These are phyloP conservation scores for Phoebastria nigripes DNA, from an alignment of 2,797 vertebrate species.

Conservation along the genomic window DNA sequence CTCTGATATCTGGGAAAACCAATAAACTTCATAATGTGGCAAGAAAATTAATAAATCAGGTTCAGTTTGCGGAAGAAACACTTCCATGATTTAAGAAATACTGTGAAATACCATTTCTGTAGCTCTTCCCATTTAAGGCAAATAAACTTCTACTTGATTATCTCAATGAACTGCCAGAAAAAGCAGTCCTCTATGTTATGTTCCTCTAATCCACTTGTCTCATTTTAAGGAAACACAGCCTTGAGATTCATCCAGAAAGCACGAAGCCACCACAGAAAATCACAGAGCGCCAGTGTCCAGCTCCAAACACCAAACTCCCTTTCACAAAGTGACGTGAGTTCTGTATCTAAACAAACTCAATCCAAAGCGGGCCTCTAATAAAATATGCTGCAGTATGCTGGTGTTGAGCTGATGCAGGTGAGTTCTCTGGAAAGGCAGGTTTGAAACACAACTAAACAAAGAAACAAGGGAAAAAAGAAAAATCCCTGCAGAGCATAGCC, in stretches of 20 bases:
- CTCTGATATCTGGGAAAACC: not conserved
- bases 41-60: not conserved
- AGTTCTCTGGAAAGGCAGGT: not conserved
- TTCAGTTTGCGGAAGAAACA: not conserved
- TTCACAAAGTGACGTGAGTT: fast-evolving
- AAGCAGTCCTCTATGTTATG: fast-evolving
- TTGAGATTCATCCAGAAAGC: not conserved
- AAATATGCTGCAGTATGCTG: not conserved
- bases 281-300: not conserved
- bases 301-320: not conserved
- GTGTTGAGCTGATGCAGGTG: not conserved
- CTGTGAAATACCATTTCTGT: not conserved
- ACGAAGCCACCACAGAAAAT: not conserved
- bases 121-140: not conserved
- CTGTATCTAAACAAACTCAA: not conserved
- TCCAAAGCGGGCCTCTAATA: not conserved
- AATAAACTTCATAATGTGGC: not conserved
- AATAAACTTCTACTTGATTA: not conserved
- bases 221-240: not conserved
- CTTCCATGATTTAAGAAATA: not conserved
- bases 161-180: not conserved
- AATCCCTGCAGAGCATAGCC: not conserved
- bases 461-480: not conserved
- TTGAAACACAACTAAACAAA: not conserved
- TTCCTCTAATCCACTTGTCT: not conserved